Conservation (phyloP, 2,888 invertebrate genomes). For the Gortyna flavago region DNA sequence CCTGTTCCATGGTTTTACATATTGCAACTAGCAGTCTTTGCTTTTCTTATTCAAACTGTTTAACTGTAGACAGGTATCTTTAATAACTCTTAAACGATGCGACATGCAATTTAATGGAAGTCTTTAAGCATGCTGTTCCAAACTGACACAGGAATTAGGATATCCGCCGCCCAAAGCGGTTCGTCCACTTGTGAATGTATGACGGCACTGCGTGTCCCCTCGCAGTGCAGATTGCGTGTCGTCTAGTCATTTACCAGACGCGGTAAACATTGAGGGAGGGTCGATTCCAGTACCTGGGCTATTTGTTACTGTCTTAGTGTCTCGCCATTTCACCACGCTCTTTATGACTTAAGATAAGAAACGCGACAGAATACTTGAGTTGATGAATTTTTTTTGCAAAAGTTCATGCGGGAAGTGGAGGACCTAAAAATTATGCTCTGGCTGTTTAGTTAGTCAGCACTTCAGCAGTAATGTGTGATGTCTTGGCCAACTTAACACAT, state of each 20-base stretch:
- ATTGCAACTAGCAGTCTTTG: neutral
- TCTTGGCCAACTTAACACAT: neutral
- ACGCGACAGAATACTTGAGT: slow-evolving; percentile 29
- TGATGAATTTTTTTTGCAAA: slow-evolving; percentile 11
- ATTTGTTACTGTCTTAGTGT: slow-evolving; percentile 58
- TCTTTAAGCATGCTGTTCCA: slow-evolving; percentile 56
- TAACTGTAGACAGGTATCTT: slow-evolving; percentile 4
- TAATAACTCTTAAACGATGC: slow-evolving; percentile 13
- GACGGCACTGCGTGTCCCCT: slow-evolving; percentile 74
- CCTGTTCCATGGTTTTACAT: neutral
- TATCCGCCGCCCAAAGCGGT: slow-evolving; percentile 79
- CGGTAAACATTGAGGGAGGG: slow-evolving; percentile 71
- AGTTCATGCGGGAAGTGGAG: slow-evolving; percentile 6
- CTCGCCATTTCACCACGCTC: slow-evolving; percentile 47
- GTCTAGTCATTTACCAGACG: slow-evolving; percentile 79
- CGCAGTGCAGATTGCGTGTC: slow-evolving; percentile 77
- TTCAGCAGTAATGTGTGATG: neutral
- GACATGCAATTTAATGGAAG: slow-evolving; percentile 29
- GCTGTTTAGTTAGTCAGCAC: too few relatives aligned
- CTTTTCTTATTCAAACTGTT: neutral
- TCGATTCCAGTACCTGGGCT: slow-evolving; percentile 48
- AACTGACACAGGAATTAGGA: slow-evolving; percentile 73
- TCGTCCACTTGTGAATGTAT: slow-evolving; percentile 72
- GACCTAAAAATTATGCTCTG: neutral
- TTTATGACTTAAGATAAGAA: slow-evolving; percentile 51